phyloP scores from a whole-genome alignment of 2,113 vertebrate genomes.

The Benthochromis sp. region DNA sequence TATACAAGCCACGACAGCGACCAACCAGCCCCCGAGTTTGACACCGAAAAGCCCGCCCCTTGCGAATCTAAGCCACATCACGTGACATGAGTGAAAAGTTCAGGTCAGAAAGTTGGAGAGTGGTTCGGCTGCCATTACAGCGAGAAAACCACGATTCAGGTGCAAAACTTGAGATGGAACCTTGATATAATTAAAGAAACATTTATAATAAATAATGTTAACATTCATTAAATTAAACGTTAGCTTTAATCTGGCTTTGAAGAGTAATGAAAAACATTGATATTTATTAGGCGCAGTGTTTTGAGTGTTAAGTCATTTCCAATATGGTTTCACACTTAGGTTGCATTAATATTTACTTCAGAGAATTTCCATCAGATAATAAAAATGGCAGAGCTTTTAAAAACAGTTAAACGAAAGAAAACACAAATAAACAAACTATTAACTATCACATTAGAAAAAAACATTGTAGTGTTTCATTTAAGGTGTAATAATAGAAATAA shows the following conservation, averaged over 20 bases:
- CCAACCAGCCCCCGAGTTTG: conserved; percentile 60
- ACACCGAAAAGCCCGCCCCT: conserved; percentile 6
- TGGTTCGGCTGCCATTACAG: neutral
- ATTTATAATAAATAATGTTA: neutral
- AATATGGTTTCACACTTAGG: neutral
- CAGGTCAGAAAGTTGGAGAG: neutral
- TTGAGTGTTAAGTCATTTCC: neutral
- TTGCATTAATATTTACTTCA: neutral
- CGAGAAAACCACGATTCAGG: neutral
- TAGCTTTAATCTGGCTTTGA: fast-evolving
- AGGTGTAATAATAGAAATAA: neutral
- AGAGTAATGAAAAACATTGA: neutral
- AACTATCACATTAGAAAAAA: neutral
- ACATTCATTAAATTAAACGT: neutral
- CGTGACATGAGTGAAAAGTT: conserved; percentile 1
- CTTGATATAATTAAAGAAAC: fast-evolving
- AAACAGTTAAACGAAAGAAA: fast-evolving
- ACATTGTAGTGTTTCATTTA: neutral
- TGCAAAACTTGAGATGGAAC: fast-evolving
- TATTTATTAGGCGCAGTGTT: neutral
- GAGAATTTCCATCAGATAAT: neutral
- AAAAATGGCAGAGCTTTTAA: neutral
- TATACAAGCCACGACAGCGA: conserved; percentile 41
- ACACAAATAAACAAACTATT: neutral
- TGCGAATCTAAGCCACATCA: neutral